Evolutionary conservation across 2,113 vertebrate genomes (phyloP).

Genomic region (Rhinopomastus cyanomelas): DNA sequence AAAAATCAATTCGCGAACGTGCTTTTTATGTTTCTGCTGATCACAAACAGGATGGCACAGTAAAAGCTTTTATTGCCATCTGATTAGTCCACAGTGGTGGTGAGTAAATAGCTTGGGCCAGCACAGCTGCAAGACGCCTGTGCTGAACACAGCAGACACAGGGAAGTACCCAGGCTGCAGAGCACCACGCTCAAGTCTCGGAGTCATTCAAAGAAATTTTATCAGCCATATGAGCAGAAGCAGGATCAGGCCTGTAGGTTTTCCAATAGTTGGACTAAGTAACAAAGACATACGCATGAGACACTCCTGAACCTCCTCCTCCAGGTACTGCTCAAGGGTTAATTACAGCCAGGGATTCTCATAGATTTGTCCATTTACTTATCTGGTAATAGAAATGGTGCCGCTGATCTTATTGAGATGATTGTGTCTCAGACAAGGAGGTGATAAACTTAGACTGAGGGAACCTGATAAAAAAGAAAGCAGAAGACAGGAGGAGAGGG

Average conservation of each 20-base stretch:
- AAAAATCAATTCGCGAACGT: slow-evolving; percentile 35
- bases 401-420: not conserved
- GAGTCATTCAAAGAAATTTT: not conserved
- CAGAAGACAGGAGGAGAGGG: not conserved
- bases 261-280: not conserved
- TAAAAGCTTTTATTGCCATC: slow-evolving; percentile 56
- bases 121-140: not conserved
- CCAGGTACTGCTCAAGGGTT: not conserved
- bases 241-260: not conserved
- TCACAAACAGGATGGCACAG: slow-evolving; percentile 37
- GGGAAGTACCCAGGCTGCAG: not conserved
- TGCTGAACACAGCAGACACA: not conserved
- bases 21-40: slow-evolving; percentile 69
- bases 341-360: not conserved
- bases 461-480: not conserved
- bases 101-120: not conserved
- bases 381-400: not conserved
- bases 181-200: not conserved
- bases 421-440: not conserved
- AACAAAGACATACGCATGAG: accelerated
- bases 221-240: not conserved
- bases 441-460: slow-evolving; percentile 21
- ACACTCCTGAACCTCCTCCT: not conserved
- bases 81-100: slow-evolving; percentile 7
- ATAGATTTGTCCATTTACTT: not conserved